These are phyloP conservation scores for Halotydeus destructor DNA, from an alignment of 1,140 invertebrate species.

Conservation along the genomic window DNA sequence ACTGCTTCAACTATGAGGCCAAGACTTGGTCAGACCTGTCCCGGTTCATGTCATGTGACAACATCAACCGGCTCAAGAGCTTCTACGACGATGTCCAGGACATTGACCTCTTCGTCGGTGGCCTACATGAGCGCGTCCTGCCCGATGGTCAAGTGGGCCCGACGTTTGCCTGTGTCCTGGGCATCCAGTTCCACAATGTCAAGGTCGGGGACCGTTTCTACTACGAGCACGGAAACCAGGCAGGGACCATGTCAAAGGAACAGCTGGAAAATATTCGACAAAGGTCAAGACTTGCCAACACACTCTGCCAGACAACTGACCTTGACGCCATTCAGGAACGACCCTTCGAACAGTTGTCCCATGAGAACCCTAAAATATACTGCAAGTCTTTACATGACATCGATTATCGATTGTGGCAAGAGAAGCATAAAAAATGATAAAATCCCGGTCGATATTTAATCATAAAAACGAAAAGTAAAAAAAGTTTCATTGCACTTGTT, in stretches of 20 bases:
- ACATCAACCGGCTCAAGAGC: constrained; percentile 5
- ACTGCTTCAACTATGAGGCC: constrained; percentile 45
- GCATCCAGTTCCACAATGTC: constrained; percentile 71
- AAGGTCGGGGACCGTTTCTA: constrained; percentile 35
- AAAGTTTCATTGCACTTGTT: too few relatives aligned
- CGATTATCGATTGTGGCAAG: constrained; percentile 11
- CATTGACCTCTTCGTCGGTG: constrained; percentile 39
- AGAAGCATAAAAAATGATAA: too few relatives aligned
- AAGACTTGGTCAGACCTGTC: constrained; percentile 27
- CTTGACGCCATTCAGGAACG: constrained; percentile 4
- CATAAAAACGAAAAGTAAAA: too few relatives aligned
- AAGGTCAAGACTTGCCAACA: constrained; percentile 9
- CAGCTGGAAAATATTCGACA: constrained; percentile 13
- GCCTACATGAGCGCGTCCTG: constrained; percentile 35
- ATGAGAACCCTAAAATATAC: constrained; percentile 6
- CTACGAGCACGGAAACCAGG: constrained; percentile 26
- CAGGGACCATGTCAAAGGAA: constrained; percentile 19
- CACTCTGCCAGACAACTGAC: constrained; percentile 12
- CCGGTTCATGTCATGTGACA: constrained; percentile 12
- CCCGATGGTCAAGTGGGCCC: constrained; percentile 61
- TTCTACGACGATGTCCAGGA: constrained; percentile 31
- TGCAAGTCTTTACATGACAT: constrained; percentile 10
- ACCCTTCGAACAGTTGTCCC: constrained; percentile 1
- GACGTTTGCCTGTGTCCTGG: constrained; percentile 87
- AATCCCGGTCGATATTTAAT: too few relatives aligned